phyloP scores from a whole-genome alignment of 2,888 invertebrate genomes.

The Cyrtodaria siliqua region DNA sequence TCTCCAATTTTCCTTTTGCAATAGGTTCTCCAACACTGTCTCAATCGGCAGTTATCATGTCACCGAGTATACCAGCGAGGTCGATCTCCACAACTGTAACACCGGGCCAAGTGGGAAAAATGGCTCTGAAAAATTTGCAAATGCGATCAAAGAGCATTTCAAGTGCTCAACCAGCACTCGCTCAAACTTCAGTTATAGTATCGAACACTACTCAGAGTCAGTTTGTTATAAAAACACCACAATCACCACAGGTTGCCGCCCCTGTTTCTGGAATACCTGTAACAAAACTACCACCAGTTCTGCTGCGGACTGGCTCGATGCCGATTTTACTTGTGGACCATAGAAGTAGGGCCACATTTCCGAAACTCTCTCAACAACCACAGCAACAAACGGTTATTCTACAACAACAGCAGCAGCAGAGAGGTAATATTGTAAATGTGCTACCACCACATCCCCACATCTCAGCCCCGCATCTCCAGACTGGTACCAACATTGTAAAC shows the following conservation, averaged over 20 bases:
- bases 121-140: slow-evolving; percentile 52
- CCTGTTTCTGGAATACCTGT: neutral
- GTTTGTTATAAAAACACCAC: neutral
- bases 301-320: slow-evolving; percentile 1
- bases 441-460: neutral
- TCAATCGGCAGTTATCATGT: slow-evolving; percentile 21
- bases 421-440: too few species aligned
- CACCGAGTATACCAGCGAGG: slow-evolving; percentile 1
- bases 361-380: slow-evolving; percentile 2
- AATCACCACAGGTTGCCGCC: neutral
- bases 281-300: neutral
- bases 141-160: slow-evolving; percentile 47
- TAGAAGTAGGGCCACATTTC: slow-evolving; percentile 1
- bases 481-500: neutral
- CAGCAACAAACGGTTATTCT: slow-evolving; percentile 19
- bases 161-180: slow-evolving; percentile 1
- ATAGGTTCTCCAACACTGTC: neutral
- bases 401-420: slow-evolving; percentile 1
- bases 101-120: slow-evolving; percentile 49
- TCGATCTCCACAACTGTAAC: neutral
- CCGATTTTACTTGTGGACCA: slow-evolving; percentile 29
- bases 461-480: neutral
- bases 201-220: neutral
- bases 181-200: slow-evolving; percentile 1
- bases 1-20: too few species aligned